A percentile compares a stretch with the other conserved stretches of the same genome.
These are phyloP conservation scores for Anableps anableps DNA, from an alignment of 2,797 vertebrate genomes.

Conservation along the genomic window DNA sequence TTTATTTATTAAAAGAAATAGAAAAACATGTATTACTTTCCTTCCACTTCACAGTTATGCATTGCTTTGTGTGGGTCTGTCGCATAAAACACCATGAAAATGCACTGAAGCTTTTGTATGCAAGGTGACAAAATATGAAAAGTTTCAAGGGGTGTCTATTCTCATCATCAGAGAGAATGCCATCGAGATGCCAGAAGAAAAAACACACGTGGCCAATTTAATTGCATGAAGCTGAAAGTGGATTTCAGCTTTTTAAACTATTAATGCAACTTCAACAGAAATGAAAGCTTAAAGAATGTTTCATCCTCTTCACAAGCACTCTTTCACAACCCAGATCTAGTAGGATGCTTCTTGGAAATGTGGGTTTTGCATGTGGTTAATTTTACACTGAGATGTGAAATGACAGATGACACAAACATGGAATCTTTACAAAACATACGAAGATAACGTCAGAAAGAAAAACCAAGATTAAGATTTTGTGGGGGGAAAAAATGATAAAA, in stretches of 20 bases:
- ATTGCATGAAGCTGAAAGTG: slow-evolving; percentile 7
- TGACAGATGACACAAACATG: slow-evolving; percentile 15
- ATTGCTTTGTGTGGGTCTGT: neutral
- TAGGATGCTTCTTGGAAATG: slow-evolving; percentile 23
- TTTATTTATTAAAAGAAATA: neutral
- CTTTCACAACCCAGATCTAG: slow-evolving; percentile 15
- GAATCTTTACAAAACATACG: slow-evolving; percentile 3
- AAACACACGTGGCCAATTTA: slow-evolving; percentile 19
- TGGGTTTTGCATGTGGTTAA: slow-evolving; percentile 8
- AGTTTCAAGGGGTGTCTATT: neutral
- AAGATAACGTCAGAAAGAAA: neutral
- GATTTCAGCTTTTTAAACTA: slow-evolving; percentile 60
- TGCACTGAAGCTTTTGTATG: neutral
- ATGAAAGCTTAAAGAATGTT: slow-evolving; percentile 18
- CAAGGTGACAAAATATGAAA: neutral
- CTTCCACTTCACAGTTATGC: neutral
- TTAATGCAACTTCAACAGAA: slow-evolving; percentile 21
- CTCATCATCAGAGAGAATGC: too few relatives aligned
- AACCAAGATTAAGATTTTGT: neutral
- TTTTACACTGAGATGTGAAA: slow-evolving; percentile 27
- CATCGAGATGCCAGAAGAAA: neutral
- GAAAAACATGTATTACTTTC: too few relatives aligned
- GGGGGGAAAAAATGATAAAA: neutral
- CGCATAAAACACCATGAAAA: neutral
- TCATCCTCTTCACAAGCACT: slow-evolving; percentile 12